A percentile compares a stretch with the other conserved stretches of the same genome.
phyloP scores from a whole-genome alignment of 2,888 invertebrate genomes.

The Ligdia adustata region DNA sequence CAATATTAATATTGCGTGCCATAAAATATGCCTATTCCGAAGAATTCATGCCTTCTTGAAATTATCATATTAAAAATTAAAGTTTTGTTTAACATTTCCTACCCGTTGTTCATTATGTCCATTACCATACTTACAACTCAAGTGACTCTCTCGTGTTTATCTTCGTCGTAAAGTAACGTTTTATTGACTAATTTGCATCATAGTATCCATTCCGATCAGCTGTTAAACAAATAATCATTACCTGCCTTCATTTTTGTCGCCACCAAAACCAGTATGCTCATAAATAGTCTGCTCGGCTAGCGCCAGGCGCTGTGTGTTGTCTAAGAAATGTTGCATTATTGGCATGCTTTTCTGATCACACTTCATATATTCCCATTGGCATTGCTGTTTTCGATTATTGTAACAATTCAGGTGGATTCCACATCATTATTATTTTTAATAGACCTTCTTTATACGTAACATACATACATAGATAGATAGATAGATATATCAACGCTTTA shows the following conservation, averaged over 20 bases:
- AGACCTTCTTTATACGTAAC: no score
- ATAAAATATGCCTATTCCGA: neutral
- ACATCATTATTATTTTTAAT: no score
- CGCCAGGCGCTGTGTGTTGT: conserved; percentile 6
- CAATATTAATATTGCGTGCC: no score
- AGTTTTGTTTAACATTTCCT: neutral
- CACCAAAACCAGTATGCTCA: conserved; percentile 12
- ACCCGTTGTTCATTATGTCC: neutral
- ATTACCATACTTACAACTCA: conserved; percentile 8
- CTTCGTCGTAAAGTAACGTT: conserved; percentile 13
- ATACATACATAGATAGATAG: no score
- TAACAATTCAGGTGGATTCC: no score
- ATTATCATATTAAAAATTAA: neutral
- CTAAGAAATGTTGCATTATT: conserved; percentile 2
- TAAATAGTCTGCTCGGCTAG: neutral
- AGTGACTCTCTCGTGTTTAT: conserved; percentile 2
- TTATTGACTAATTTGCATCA: conserved; percentile 21
- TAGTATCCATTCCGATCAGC: conserved; percentile 1
- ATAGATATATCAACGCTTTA: no score
- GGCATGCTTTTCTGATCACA: conserved; percentile 6
- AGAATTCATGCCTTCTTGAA: neutral
- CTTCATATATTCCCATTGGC: no score
- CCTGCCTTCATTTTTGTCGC: conserved; percentile 16
- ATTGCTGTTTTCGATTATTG: no score
- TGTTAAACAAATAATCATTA: conserved; percentile 9